These are phyloP conservation scores for Lepidurus packardi DNA, from an alignment of 1,140 invertebrate species.

Conservation along the genomic window DNA sequence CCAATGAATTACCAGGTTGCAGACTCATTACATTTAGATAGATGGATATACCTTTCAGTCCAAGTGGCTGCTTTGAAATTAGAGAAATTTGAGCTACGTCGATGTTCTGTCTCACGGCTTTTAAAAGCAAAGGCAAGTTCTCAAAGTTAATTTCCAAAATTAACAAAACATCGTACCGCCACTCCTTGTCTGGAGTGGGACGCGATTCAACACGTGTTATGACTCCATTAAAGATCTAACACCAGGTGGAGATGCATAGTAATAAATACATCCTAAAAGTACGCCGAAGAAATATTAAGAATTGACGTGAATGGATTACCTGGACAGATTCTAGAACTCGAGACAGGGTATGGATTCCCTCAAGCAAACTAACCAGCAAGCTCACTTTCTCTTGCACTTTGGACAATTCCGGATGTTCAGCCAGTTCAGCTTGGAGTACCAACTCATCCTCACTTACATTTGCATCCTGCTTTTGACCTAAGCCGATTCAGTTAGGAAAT, in stretches of 20 bases:
- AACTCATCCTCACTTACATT: constrained; percentile 82
- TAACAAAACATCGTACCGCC: constrained; percentile 79
- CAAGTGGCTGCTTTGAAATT: constrained; percentile 72
- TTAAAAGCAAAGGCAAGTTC: constrained; percentile 70
- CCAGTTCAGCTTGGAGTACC: constrained; percentile 65
- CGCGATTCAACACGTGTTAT: constrained; percentile 86
- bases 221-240: constrained; percentile 70
- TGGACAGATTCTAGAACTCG: constrained; percentile 85
- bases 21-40: too few relatives aligned
- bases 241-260: not conserved
- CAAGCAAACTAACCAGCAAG: constrained; percentile 63
- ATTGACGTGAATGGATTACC: constrained; percentile 42
- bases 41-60: constrained; percentile 59
- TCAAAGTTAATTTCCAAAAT: constrained; percentile 75
- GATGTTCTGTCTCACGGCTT: constrained; percentile 71
- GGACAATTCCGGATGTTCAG: constrained; percentile 60
- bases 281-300: constrained; percentile 21
- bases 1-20: too few relatives aligned
- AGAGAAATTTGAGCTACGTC: constrained; percentile 69
- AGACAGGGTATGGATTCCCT: constrained; percentile 76
- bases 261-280: constrained; percentile 28
- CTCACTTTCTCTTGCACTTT: constrained; percentile 59
- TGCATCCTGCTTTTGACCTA: constrained; percentile 54
- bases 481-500: not conserved
- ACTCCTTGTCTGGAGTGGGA: constrained; percentile 58